Evolutionary conservation across 2,797 vertebrate genomes (phyloP), one percentile per base, ranked within the genome.

Genomic region (Pseudochirops cupreus): DNA sequence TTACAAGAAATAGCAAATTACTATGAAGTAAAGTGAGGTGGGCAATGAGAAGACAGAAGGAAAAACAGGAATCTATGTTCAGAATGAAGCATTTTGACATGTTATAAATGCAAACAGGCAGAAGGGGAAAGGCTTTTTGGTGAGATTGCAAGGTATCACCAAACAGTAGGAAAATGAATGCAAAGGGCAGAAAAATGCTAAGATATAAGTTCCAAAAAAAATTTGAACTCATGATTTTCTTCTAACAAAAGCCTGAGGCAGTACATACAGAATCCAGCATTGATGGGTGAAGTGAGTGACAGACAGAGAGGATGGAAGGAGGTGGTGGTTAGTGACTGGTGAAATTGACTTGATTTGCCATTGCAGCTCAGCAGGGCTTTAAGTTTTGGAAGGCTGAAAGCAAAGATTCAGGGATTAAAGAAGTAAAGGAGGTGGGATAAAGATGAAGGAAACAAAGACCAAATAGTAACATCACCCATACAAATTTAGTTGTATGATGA

Each of bases 331-430:
- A 96, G 31, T 52, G 0, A 0, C 91, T 21, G 50, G 93, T 94
- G 55, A n/a, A 67, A 87, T 56, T 82, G 55, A 62, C 24, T n/a
- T 74, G 56, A 90, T n/a, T 24, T 16, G 24, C 29, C 14, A 33
- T 11, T 21, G 10, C 31, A 5, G 57, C 91, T 58, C 92, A 93
- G 91, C 67, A 4, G 92, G 57, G 53, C 14, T 21, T 33, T 24
- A 4, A n/a, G 13, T n/a, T 5, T 67, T 18, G 4, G 29, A 31
- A 91, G 31, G 57, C 90, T 91, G 58, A 95, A 91, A 95, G 96
- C 95, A 82, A 53, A 95, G 95, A 94, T 92, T 56, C 55, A 39
- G 1, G 50, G 92, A 91, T 58, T 67, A 53, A 91, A 12, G 31
- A 91, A 74, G 92, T 91, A 95, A 94, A 93, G 55, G 57, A 92